These are phyloP conservation scores for Perca fluviatilis DNA, from an alignment of 2,113 vertebrate genomes.

Conservation along the genomic window DNA sequence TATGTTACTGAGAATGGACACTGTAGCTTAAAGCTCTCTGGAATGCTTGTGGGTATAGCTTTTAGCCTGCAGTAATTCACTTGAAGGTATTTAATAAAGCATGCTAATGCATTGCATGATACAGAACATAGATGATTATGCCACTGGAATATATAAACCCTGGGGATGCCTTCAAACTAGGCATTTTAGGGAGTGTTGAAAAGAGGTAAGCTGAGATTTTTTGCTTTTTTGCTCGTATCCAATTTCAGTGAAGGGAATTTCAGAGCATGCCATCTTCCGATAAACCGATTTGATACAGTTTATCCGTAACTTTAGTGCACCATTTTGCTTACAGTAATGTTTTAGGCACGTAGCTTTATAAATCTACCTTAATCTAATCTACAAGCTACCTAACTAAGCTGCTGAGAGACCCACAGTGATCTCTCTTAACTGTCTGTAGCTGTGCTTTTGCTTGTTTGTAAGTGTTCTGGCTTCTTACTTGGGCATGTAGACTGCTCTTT, in stretches of 20 bases:
- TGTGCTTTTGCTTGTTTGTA: slow-evolving; percentile 33
- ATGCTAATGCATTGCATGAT: neutral
- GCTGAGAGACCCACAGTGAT: neutral
- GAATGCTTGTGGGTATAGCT: slow-evolving; percentile 21
- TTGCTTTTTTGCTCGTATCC: neutral
- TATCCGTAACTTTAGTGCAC: neutral
- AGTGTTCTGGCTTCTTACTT: slow-evolving; percentile 13
- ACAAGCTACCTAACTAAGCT: neutral
- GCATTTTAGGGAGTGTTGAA: slow-evolving; percentile 63
- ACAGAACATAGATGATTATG: slow-evolving; percentile 23
- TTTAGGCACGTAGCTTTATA: neutral
- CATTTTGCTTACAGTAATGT: slow-evolving; percentile 1
- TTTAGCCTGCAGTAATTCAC: neutral
- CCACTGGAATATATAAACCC: slow-evolving; percentile 38
- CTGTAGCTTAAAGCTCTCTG: slow-evolving; percentile 25
- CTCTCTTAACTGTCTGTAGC: neutral
- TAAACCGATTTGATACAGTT: neutral
- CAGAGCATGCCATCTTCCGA: neutral
- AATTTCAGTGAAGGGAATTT: neutral
- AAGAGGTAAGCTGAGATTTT: slow-evolving; percentile 67
- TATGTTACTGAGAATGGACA: slow-evolving; percentile 18
- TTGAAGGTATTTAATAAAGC: neutral
- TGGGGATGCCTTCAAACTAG: slow-evolving; percentile 66
- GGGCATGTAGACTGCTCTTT: slow-evolving; percentile 27
- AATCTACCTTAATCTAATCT: slow-evolving; percentile 31